Evolutionary conservation across 2,888 invertebrate genomes (phyloP), one percentile per base, ranked within the genome.

Genomic region (Iselma pallidipennis): DNA sequence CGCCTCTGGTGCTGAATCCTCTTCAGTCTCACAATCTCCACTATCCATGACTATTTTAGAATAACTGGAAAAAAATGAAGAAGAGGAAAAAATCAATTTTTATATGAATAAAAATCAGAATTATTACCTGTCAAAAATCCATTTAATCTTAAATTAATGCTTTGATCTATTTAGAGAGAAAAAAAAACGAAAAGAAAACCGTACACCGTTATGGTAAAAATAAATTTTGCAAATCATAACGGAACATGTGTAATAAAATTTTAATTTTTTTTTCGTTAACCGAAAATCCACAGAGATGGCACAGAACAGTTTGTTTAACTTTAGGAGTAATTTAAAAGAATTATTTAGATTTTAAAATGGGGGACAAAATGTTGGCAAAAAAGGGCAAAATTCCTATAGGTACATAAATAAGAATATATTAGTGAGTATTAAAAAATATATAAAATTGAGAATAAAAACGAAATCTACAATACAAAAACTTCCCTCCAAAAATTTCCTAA

Each of bases 1-100:
- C 72, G 78, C 76, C 74, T 81, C 81, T 71, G 80, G 80, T 63
- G 80, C 77, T 25, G 79, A 78, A 67, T 81, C 80, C 68, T 80
- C 80, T 69, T 81, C 81, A 42, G 80, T 80, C 68, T 81, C 80
- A 69, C 77, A 78, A 68, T 79, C 79, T 55, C 76, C 74, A 69
- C 75, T 78, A 66, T 78, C 79, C 79, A 79, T 79, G 61, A 66
- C 74, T 70, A 68, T 66, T 69, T 73, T 69, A 69, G 14, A 67
- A 68, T 67, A 69, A 33, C 55, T 48, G 45, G 49, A 48, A 42
- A 31, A 26, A 28, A 45, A 49, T 50, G 25, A 55, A 21, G 25
- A 23, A 26, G 12, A 6, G 14, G 49, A 12, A 9, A 14, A 16
- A 16, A 6, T 49, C 4, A 4, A 6, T 49, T 49, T n/a, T n/a